Evolutionary conservation across 1,140 invertebrate genomes (phyloP), one percentile per base, ranked within the genome.

Genomic region (Metaphire vulgaris): DNA sequence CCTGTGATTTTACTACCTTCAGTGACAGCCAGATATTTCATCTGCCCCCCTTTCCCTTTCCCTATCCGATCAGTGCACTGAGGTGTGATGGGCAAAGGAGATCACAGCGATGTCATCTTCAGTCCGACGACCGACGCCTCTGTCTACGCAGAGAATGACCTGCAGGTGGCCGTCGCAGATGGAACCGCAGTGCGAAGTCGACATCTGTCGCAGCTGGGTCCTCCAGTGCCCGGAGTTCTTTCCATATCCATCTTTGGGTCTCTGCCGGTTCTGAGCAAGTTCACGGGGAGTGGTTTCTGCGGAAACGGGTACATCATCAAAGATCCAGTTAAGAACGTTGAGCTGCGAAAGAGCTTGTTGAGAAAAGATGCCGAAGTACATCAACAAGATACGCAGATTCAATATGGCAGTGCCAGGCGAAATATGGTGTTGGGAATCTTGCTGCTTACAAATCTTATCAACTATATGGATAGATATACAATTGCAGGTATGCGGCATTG

Each of bases 401-500:
- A 41, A 0, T 28, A 73, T 26, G 41, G 34, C 1, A 30, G 6
- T 28, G 1, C 34, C 1, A 73, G 26, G 33, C 33, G 41, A n/a
- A 73, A 56, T 1, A 14, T 73, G 12, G 34, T 41, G 2, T 56
- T 73, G 72, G 72, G 15, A 1, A 90, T 97, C 75, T 87, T 99
- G 76, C 94, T 93, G 84, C 93, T 92, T 83, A 92, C 98, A 69
- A 99, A 99, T 88, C 89, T 98, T 71, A 94, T 99, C 81, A 99
- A 98, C 87, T 98, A 98, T 83, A 98, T 98, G 95, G 96, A 99
- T 86, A 91, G 96, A 83, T 97, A 92, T 82, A 98, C 96, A 14
- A 89, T 98, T 73, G 95, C 96, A 81, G 95, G 95, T 96, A 87
- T 90, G 89, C n/a, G n/a, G n/a, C n/a, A n/a, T n/a, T n/a, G n/a